phyloP scores from a whole-genome alignment of 2,888 invertebrate genomes.

The Troglohyphantes excavatus region DNA sequence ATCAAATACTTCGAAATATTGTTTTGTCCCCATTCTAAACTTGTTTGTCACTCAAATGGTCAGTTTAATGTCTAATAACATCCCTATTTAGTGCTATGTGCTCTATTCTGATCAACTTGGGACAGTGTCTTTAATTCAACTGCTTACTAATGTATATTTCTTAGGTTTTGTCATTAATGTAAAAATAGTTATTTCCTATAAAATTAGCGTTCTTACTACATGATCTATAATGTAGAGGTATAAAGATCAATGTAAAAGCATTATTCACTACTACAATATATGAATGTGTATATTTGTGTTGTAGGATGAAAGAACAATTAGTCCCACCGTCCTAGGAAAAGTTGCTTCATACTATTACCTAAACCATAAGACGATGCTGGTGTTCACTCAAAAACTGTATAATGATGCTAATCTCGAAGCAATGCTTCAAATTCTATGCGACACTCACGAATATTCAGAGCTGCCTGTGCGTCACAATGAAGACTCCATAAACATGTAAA shows the following conservation, averaged over 20 bases:
- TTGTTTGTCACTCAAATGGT: no score
- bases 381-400: constrained; percentile 89
- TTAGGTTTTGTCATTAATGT: neutral
- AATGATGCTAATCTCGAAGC: constrained; percentile 87
- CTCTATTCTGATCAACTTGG: no score
- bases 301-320: constrained; percentile 86
- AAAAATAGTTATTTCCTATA: neutral
- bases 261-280: neutral
- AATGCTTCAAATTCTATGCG: constrained; percentile 90
- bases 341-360: constrained; percentile 99
- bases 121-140: no score
- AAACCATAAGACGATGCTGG: constrained; percentile 93
- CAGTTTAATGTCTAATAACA: no score
- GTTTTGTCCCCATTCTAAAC: no score
- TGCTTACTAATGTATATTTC: no score
- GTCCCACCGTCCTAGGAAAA: constrained; percentile 91
- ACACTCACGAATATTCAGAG: constrained; percentile 93
- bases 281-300: neutral
- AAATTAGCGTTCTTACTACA: neutral
- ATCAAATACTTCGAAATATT: no score
- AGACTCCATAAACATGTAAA: constrained; percentile 93
- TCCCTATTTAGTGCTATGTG: no score
- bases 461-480: constrained; percentile 99
- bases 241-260: neutral
- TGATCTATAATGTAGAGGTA: neutral